phyloP scores from a whole-genome alignment of 2,888 invertebrate genomes.

The Cheilosia soror region DNA sequence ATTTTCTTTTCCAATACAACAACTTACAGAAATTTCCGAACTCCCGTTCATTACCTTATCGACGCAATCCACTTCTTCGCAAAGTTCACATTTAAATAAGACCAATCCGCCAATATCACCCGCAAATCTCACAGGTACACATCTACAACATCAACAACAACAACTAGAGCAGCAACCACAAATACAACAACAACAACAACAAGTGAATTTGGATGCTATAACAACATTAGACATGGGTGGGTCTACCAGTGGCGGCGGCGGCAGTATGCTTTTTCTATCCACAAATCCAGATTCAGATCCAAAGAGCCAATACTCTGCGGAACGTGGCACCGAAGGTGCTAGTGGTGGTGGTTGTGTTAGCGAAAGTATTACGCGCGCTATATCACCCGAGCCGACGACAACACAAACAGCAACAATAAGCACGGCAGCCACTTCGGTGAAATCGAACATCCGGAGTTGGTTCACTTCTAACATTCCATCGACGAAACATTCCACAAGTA shows the following conservation, averaged over 20 bases:
- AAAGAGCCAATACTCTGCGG: constrained; percentile 64
- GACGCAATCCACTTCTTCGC: constrained; percentile 78
- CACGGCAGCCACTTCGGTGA: constrained; percentile 76
- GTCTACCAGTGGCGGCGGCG: constrained; percentile 61
- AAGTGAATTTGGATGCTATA: constrained; percentile 69
- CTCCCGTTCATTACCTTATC: constrained; percentile 81
- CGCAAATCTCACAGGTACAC: constrained; percentile 72
- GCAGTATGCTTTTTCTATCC: constrained; percentile 64
- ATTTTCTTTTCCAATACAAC: constrained; percentile 73
- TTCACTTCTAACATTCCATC: constrained; percentile 79
- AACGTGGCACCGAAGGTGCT: constrained; percentile 50
- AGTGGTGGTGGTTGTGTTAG: no score
- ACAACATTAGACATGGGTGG: constrained; percentile 68
- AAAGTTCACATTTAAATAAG: constrained; percentile 81
- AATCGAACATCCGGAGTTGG: constrained; percentile 81
- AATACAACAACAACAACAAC: constrained; percentile 55
- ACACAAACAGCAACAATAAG: constrained; percentile 62
- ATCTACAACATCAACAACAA: constrained; percentile 53
- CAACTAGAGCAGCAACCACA: constrained; percentile 56
- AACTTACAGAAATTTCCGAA: constrained; percentile 81
- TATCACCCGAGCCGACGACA: constrained; percentile 74
- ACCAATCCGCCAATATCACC: constrained; percentile 79
- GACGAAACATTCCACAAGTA: constrained; percentile 72
- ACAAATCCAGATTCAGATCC: constrained; percentile 64
- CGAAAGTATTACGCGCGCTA: constrained; percentile 66